Evolutionary conservation across 2,888 invertebrate genomes (phyloP), one percentile per base, ranked within the genome.

Genomic region (Drosophila stalkeri): DNA sequence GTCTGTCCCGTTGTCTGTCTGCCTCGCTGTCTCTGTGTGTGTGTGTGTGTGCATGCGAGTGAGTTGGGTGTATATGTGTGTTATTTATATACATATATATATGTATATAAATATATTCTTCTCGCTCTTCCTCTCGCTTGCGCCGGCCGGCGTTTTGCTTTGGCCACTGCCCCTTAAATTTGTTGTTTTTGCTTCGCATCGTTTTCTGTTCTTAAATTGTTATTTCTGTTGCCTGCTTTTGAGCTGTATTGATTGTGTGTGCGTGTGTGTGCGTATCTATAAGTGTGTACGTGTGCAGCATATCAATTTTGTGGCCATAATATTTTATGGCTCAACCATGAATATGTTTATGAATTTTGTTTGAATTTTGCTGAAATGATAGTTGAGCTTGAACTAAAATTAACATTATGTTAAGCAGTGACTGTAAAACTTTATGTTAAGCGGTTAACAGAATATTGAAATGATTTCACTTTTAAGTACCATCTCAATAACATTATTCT

Each of bases 141-240:
- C 11, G 60, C 71, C 64, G 60, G 60, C 51, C 64, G 64, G 64
- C 43, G 23, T 39, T 59, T 61, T 47, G 61, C 61, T 43, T 44
- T 51, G 11, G 20, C 44, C 20, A 35, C 44, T 64, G 55, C 66
- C 55, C 47, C 72, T 66, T 77, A 41, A 72, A 72, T 75, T 72
- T 72, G 27, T 27, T 18, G 37, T 27, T 56, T 60, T 63, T 60
- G 60, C 41, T 23, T 23, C 8, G 39, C 6, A 47, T n/a, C 16
- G 49, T 43, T 68, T 43, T 39, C 20, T 20, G 44, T 52, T 74
- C 23, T 35, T 33, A 18, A 39, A 63, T 20, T 43, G 46, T 52
- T 57, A 9, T 61, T 70, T 70, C 27, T 56, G 51, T 63, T 55
- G 61, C 59, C 33, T 43, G 62, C 72, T 77, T 52, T 72, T 51